These are phyloP conservation scores for Coenonympha glycerion DNA, from an alignment of 2,888 invertebrate genomes.

Conservation along the genomic window DNA sequence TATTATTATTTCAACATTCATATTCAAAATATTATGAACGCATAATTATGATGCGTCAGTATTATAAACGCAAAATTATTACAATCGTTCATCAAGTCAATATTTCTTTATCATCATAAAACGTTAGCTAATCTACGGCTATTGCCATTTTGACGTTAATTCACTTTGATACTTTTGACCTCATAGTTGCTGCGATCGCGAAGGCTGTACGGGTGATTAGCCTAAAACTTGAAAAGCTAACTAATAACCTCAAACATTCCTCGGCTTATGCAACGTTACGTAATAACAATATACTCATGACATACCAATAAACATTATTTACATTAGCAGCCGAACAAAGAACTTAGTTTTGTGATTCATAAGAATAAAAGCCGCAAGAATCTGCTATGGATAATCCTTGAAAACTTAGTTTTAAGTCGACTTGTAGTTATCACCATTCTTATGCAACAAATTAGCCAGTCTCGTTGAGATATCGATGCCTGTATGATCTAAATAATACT, in stretches of 20 bases:
- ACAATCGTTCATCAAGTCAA: slow-evolving; percentile 9
- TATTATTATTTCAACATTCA: not conserved
- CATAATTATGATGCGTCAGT: not conserved
- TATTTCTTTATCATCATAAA: slow-evolving; percentile 17
- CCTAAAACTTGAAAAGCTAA: slow-evolving; percentile 36
- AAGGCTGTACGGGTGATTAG: slow-evolving; percentile 46
- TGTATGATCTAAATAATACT: no score
- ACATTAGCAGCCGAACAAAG: slow-evolving; percentile 15
- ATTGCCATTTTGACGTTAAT: slow-evolving; percentile 18
- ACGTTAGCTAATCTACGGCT: slow-evolving; percentile 10
- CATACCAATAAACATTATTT: slow-evolving; percentile 17
- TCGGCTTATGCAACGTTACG: slow-evolving; percentile 10
- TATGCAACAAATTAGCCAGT: no score
- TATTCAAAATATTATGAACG: slow-evolving; percentile 5
- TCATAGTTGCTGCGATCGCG: slow-evolving; percentile 32
- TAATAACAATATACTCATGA: slow-evolving; percentile 17
- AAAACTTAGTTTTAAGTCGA: no score
- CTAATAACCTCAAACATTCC: slow-evolving; percentile 18
- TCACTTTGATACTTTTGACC: slow-evolving; percentile 29
- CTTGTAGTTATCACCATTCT: no score
- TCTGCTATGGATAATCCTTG: no score
- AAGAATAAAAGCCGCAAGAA: not conserved
- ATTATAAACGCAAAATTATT: slow-evolving; percentile 9
- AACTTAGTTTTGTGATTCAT: slow-evolving; percentile 8
- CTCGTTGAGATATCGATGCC: no score